phyloP scores from a whole-genome alignment of 2,113 vertebrate genomes.

The Microtus ochrogaster region DNA sequence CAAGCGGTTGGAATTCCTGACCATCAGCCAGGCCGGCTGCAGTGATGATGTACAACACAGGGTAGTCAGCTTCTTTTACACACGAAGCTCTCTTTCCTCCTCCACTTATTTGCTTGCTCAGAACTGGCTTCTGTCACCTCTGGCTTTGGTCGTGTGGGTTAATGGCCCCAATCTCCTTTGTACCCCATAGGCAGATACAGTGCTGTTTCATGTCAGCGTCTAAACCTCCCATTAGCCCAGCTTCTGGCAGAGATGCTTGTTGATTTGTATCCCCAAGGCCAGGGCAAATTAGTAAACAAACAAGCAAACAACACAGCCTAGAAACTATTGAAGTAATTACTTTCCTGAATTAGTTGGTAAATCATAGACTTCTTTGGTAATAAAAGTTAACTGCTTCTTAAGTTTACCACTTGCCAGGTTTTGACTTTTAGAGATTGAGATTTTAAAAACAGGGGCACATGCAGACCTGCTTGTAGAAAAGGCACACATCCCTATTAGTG shows the following conservation, averaged over 20 bases:
- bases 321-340: constrained; percentile 36
- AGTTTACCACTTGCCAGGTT: background rate
- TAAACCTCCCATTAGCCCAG: constrained; percentile 8
- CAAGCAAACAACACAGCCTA: background rate
- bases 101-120: background rate
- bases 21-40: background rate
- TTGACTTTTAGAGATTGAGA: constrained; percentile 46
- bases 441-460: constrained; percentile 28
- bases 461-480: constrained; percentile 35
- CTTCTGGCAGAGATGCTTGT: constrained; percentile 36
- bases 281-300: background rate
- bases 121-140: constrained; percentile 21
- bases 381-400: constrained; percentile 32
- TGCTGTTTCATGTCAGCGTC: background rate
- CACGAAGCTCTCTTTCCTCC: background rate
- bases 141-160: constrained; percentile 26
- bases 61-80: background rate
- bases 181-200: background rate
- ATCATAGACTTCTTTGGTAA: constrained; percentile 33
- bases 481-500: background rate
- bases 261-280: constrained; percentile 11
- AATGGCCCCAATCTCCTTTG: background rate
- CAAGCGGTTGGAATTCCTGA: background rate
- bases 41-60: background rate
- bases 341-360: constrained; percentile 48